Evolutionary conservation across 1,140 invertebrate species (phyloP), one percentile per base, ranked within the genome.

Genomic region (Lysiphlebus fabarum): DNA sequence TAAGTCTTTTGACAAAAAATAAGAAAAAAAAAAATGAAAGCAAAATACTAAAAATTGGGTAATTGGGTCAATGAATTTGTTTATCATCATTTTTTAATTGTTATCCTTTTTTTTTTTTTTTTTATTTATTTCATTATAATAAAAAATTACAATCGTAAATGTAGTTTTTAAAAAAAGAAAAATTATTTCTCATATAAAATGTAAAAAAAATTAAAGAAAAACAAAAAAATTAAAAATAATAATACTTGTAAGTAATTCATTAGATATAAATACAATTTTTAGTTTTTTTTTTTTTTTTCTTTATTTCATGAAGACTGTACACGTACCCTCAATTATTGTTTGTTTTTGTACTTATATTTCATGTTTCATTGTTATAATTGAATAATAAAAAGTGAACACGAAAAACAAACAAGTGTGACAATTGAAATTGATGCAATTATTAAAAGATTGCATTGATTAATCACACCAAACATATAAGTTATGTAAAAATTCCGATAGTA

Each of bases 271-370:
- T 26, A 26, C 17, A 26, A 26, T 4, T 2, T 26, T 26, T 26
- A 2, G 17, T 70, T 68, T 67, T 72, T 64, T 71, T 72, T 56
- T 17, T 42, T 55, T 56, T 34, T 56, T 37, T 11, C 17, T 65
- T 72, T 75, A 76, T 72, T 58, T 75, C 75, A 75, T 77, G 74
- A 72, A 77, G 75, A 78, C 76, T 79, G 73, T 77, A 72, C 68
- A 67, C 74, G 72, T 76, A 77, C 72, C 72, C 77, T 74, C 67
- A 65, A 76, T 75, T 77, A 47, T 47, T 26, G 17, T 51, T 77
- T 73, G 72, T 76, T 78, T 77, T 74, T 79, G 75, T 79, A 79
- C 76, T 79, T 79, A 78, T 75, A 74, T 70, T 75, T 69, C 70
- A 33, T 11, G 11, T 34, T 69, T 75, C 70, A 68, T 70, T 73